Percentiles rank a stretch among this genome's conserved stretches.
Conservation (phyloP, 2,113 vertebrate species). For the Euleptes europaea region DNA sequence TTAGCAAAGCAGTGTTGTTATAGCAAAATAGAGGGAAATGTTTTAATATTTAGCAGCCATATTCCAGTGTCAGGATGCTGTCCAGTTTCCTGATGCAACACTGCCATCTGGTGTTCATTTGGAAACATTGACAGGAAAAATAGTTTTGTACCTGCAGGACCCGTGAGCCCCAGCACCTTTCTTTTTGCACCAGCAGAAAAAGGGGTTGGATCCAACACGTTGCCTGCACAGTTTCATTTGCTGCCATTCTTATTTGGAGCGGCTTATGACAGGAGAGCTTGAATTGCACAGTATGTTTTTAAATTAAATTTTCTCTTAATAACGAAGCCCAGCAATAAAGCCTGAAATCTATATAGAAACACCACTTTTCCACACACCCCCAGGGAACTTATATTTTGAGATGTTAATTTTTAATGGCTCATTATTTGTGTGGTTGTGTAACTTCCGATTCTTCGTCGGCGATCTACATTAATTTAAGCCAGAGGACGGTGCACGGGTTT, state of each 20-base stretch:
- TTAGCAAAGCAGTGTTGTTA: neutral
- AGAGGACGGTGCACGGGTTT: no score
- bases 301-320: neutral
- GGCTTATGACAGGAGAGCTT: no score
- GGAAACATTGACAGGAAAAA: neutral
- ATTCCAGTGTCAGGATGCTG: neutral
- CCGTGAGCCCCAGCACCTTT: no score
- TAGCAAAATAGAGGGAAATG: neutral
- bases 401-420: no score
- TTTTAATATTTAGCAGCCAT: fast-evolving
- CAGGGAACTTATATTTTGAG: no score
- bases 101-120: conserved; percentile 53
- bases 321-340: neutral
- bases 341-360: neutral
- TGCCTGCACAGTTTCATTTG: neutral
- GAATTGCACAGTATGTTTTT: neutral
- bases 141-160: no score
- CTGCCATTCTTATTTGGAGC: neutral
- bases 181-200: no score
- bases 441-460: no score
- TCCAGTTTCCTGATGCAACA: conserved; percentile 15
- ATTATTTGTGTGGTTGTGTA: no score
- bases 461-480: no score
- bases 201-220: no score
- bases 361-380: no score